A percentile compares a stretch with the other conserved stretches of the same genome.
These are phyloP conservation scores for Eulemur rufifrons DNA, from an alignment of 2,113 vertebrate species.

Conservation along the genomic window DNA sequence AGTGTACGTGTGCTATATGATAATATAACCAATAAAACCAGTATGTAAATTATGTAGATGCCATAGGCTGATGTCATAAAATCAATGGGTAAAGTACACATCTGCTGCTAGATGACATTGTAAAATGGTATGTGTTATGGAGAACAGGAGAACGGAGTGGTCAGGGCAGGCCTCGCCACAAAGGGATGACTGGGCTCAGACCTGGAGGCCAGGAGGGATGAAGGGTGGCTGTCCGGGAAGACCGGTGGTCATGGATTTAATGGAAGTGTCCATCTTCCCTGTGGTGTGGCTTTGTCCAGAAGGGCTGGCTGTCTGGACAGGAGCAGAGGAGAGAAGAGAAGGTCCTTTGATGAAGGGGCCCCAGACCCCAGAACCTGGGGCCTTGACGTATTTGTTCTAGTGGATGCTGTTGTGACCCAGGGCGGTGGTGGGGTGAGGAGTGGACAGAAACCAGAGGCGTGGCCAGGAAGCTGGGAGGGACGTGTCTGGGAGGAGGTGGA, in stretches of 20 bases:
- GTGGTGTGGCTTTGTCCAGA: not conserved
- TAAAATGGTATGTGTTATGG: too few species aligned
- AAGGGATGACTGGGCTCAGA: not conserved
- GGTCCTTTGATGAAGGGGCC: not conserved
- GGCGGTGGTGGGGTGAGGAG: not conserved
- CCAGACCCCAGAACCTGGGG: not conserved
- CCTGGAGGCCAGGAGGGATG: too few species aligned
- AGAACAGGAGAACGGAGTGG: not conserved
- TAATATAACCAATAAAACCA: not conserved
- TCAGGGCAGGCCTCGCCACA: not conserved
- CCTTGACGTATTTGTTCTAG: not conserved
- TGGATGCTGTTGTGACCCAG: not conserved
- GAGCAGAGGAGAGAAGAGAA: not conserved
- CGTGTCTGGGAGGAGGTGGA: too few species aligned
- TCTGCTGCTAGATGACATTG: rapidly evolving
- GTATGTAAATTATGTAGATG: not conserved
- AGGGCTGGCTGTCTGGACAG: not conserved
- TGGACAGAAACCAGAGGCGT: not conserved
- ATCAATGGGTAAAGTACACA: rapidly evolving
- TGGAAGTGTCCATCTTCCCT: not conserved
- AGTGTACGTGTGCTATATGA: not conserved
- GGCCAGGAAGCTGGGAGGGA: too few species aligned
- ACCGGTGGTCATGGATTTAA: not conserved
- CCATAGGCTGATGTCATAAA: not conserved
- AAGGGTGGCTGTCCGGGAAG: not conserved